These are phyloP conservation scores for Scarus forsteni DNA, from an alignment of 2,797 vertebrate genomes.

Conservation along the genomic window DNA sequence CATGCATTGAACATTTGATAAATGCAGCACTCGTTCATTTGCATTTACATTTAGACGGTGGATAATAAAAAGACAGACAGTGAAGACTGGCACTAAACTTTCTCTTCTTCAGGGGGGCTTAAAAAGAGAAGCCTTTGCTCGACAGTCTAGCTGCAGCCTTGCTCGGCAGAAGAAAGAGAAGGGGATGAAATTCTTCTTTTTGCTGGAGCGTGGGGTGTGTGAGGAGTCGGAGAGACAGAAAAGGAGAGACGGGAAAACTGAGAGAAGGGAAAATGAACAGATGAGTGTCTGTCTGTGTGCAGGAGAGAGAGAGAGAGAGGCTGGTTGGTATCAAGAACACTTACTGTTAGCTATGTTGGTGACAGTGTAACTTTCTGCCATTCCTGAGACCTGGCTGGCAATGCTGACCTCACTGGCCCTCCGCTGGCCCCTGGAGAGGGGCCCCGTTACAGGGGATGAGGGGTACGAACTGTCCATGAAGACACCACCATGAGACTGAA, in stretches of 20 bases:
- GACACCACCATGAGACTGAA: conserved; percentile 96
- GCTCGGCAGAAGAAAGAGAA: conserved; percentile 33
- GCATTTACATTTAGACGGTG: conserved; percentile 81
- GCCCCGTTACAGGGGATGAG: conserved; percentile 90
- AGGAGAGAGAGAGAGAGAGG: conserved; percentile 63
- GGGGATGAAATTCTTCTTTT: conserved; percentile 24
- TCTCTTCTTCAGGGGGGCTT: conserved; percentile 38
- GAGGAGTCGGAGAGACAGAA: conserved; percentile 55
- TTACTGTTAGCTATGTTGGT: conserved; percentile 98
- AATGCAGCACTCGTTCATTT: conserved; percentile 76
- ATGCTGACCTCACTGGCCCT: conserved; percentile 98
- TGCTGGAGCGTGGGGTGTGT: conserved; percentile 58
- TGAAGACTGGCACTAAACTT: conserved; percentile 64
- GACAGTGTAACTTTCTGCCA: conserved; percentile 97
- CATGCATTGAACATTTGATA: conserved; percentile 78
- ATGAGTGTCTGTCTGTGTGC: conserved; percentile 68
- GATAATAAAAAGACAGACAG: conserved; percentile 73
- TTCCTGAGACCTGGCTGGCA: conserved; percentile 98
- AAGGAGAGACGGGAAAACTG: conserved; percentile 1
- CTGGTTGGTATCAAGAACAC: conserved; percentile 78
- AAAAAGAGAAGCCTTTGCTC: conserved; percentile 4
- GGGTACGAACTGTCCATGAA: conserved; percentile 94
- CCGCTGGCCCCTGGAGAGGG: conserved; percentile 91
- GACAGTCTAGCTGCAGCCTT: conserved; percentile 24
- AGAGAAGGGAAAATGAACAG: background rate